Evolutionary conservation across 2,113 vertebrate genomes (phyloP).

Genomic region (Uropsilus gracilis): DNA sequence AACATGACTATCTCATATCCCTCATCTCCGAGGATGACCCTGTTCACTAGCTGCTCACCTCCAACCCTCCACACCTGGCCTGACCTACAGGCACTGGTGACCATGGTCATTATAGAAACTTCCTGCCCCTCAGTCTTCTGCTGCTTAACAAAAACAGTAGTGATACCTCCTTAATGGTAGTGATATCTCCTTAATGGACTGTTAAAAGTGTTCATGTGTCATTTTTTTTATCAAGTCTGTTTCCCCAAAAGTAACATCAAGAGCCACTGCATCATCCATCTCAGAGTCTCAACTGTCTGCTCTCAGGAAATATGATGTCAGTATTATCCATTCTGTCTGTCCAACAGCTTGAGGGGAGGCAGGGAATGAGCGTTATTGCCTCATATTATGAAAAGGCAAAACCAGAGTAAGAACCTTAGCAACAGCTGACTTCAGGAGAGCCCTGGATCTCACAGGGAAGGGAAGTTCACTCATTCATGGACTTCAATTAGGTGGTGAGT

Average conservation of each 20-base stretch:
- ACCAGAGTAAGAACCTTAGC: neutral
- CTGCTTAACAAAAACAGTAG: neutral
- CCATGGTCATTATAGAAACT: neutral
- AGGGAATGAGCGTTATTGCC: neutral
- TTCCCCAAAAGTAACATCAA: neutral
- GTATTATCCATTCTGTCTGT: neutral
- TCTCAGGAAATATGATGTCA: neutral
- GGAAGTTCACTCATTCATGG: neutral
- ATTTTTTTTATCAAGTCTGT: neutral
- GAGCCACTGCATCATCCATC: neutral
- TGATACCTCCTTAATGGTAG: no score
- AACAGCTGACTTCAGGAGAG: fast-evolving
- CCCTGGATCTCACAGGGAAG: neutral
- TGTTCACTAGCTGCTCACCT: neutral
- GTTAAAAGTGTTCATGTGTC: neutral
- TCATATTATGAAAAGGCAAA: neutral
- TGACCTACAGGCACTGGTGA: neutral
- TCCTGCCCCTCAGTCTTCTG: neutral
- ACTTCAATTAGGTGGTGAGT: neutral
- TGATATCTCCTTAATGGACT: neutral
- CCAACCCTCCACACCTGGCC: neutral
- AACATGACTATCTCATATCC: neutral
- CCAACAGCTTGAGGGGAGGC: neutral
- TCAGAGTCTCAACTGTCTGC: neutral
- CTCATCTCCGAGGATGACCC: neutral